Evolutionary conservation across 2,797 vertebrate species (phyloP).

Genomic region (Clarias pachynema): DNA sequence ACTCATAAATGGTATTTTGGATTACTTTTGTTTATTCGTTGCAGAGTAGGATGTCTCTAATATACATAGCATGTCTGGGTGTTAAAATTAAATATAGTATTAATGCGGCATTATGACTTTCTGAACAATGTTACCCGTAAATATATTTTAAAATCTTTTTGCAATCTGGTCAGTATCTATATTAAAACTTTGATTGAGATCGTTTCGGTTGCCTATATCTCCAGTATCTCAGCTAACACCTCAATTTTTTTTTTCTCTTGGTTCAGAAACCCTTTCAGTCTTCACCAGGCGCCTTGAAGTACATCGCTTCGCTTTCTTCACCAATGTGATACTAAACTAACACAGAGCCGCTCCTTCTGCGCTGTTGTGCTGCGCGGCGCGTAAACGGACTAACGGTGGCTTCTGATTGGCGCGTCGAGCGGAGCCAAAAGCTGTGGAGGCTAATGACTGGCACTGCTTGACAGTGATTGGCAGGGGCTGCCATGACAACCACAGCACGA

Average conservation of each 20-base stretch:
- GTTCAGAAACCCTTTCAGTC: not conserved
- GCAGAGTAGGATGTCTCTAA: not conserved
- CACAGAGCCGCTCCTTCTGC: not conserved
- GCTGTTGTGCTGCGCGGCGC: not conserved
- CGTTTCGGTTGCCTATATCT: not conserved
- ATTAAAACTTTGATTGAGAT: not conserved
- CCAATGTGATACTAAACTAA: conserved; percentile 25
- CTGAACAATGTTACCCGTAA: not conserved
- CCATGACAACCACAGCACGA: conserved; percentile 87
- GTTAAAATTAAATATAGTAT: not conserved
- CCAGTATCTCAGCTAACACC: not conserved
- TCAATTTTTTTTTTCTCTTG: conserved; percentile 2
- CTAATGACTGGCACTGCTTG: conserved; percentile 81
- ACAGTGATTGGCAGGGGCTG: conserved; percentile 90
- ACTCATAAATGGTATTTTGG: not conserved
- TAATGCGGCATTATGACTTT: not conserved
- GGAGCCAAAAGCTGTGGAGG: conserved; percentile 42
- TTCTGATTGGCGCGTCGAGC: conserved; percentile 54
- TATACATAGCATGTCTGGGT: not conserved
- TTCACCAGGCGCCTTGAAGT: conserved; percentile 10
- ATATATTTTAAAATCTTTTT: not conserved
- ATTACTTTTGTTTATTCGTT: not conserved
- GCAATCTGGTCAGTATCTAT: too few species aligned
- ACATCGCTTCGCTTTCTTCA: conserved; percentile 23
- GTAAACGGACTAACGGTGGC: conserved; percentile 30